Conservation (phyloP, 2,888 invertebrate genomes). For the Abrostola triplasia region DNA sequence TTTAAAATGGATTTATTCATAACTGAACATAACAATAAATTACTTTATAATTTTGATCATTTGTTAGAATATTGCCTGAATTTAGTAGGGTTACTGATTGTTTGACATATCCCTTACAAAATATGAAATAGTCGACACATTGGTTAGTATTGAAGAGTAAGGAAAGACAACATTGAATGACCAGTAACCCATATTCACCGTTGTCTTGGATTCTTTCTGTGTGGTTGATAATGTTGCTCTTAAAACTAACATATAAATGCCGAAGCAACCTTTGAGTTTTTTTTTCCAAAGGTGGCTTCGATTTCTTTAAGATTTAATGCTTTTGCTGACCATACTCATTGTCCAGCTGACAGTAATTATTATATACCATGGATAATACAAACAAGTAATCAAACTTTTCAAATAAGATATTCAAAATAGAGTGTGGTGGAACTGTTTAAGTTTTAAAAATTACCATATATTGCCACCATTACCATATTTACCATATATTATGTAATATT, state of each 20-base stretch:
- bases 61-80: neutral
- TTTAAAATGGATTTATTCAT: no score
- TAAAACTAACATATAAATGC: conserved; percentile 47
- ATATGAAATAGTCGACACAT: neutral
- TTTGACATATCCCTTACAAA: neutral
- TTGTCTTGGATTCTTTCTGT: conserved; percentile 66
- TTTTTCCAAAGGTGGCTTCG: conserved; percentile 67
- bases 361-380: neutral
- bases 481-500: no score
- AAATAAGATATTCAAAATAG: neutral
- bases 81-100: neutral
- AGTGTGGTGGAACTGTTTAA: no score
- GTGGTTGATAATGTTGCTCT: conserved; percentile 42
- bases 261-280: conserved; percentile 65
- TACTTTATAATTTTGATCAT: neutral
- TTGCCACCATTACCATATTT: no score
- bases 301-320: neutral
- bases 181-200: conserved; percentile 1
- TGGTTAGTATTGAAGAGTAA: neutral
- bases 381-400: neutral
- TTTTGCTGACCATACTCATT: conserved; percentile 38
- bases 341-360: neutral
- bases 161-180: neutral
- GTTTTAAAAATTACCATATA: no score
- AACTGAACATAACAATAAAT: conserved; percentile 9